These are phyloP conservation scores for Laupala kohalensis DNA, from an alignment of 1,140 invertebrate species.

Conservation along the genomic window DNA sequence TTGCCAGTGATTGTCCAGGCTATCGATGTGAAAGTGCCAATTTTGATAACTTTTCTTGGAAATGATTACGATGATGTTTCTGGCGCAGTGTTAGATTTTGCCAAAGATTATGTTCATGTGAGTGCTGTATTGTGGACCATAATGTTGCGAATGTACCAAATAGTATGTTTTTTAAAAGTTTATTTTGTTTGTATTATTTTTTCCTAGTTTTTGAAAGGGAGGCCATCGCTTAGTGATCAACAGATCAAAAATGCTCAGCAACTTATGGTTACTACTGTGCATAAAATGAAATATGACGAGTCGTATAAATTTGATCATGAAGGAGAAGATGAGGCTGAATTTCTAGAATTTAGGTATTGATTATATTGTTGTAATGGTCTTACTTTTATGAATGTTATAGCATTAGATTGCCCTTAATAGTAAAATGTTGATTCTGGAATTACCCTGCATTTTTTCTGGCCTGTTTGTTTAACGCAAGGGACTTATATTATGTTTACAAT, in stretches of 20 bases:
- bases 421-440: too few relatives aligned
- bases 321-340: slow-evolving; percentile 43
- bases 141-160: background rate
- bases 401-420: too few relatives aligned
- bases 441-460: too few relatives aligned
- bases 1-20: slow-evolving; percentile 26
- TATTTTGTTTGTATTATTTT: background rate
- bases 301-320: slow-evolving; percentile 39
- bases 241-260: slow-evolving; percentile 17
- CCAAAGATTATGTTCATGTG: slow-evolving; percentile 38
- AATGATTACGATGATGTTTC: slow-evolving; percentile 44
- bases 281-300: slow-evolving; percentile 40
- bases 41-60: slow-evolving; percentile 36
- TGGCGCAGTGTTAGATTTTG: slow-evolving; percentile 34
- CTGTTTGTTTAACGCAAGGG: too few relatives aligned
- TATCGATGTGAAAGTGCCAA: slow-evolving; percentile 34
- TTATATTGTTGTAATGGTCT: background rate
- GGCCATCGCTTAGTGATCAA: slow-evolving; percentile 15
- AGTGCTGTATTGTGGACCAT: slow-evolving; percentile 3
- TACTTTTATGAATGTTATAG: too few relatives aligned
- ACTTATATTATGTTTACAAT: too few relatives aligned
- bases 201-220: slow-evolving; percentile 25
- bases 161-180: background rate
- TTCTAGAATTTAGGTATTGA: slow-evolving; percentile 29
- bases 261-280: slow-evolving; percentile 34